Base-by-base conservation (phyloP, 2,888 invertebrate species). In the Lithodes maja region DNA sequence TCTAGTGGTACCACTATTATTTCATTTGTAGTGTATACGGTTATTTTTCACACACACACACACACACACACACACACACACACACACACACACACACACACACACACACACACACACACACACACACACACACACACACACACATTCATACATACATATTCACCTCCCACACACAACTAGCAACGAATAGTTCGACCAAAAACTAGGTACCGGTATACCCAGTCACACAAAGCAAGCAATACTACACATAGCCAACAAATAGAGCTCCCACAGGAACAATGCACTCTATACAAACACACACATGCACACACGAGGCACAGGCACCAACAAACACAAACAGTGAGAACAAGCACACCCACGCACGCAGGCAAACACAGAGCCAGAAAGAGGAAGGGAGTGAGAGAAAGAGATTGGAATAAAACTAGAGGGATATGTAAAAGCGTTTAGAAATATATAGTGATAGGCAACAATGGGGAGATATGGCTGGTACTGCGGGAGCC, bases 361-460 rank as follows among this genome's bases (percentile, higher is more conserved):
- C 61, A 7, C 61, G 61, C 61, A 7, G 5, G 61, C 61, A 74
- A 33, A 74, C 17, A 74, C 12, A 61, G 61, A 7, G 61, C 61
- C 5, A 61, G 61, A 61, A 61, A 61, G 12, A 7, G 61, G n/a
- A n/a, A 74, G 74, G n/a, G 74, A 74, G 74, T 15, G 74, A 74
- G 74, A 74, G 74, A 74, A n/a, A 74, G 74, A 74, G 74, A 74
- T 7, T 15, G 74, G n/a, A n/a, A 74, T 7, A 74, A n/a, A 74
- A n/a, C 5, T 7, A 74, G 74, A 74, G 74, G n/a, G 74, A 74
- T 7, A 17, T 15, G 17, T 5, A 74, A 74, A 74, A 33, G 33
- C 33, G 33, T 33, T 33, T 33, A 33, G 33, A 33, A 33, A 33
- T 33, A 33, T 33, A 33, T 33, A 33, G 33, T 33, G 33, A 33